These are phyloP conservation scores for Promerops cafer DNA, from an alignment of 2,113 vertebrate genomes.

Conservation along the genomic window DNA sequence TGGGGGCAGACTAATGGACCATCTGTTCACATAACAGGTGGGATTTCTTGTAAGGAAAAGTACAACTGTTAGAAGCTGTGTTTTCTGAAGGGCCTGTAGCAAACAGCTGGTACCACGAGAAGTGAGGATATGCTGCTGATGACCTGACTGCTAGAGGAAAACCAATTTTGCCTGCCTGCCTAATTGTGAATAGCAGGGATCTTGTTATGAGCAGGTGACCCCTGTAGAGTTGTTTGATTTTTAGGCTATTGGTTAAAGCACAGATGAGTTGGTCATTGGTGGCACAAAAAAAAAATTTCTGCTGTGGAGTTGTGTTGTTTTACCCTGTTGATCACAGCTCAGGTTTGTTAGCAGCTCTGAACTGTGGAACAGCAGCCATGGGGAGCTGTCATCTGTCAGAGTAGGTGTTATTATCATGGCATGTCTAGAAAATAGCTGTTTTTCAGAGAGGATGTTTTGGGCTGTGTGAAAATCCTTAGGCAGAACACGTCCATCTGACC, in stretches of 20 bases:
- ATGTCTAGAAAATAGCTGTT: fast-evolving
- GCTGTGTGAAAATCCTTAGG: not conserved
- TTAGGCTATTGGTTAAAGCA: not conserved
- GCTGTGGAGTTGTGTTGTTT: not conserved
- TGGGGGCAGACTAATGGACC: not conserved
- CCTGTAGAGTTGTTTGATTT: not conserved
- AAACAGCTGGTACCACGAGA: not conserved
- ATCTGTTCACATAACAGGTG: not conserved
- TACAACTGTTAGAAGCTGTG: not conserved
- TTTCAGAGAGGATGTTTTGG: not conserved
- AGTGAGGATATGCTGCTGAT: not conserved
- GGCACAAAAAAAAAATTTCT: not conserved
- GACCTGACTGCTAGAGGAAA: not conserved
- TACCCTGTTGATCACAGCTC: not conserved
- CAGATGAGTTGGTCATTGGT: not conserved
- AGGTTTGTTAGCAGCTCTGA: not conserved
- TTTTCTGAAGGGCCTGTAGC: not conserved
- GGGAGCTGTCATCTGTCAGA: not conserved
- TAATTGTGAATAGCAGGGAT: not conserved
- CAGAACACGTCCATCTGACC: not conserved
- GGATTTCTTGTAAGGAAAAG: not conserved
- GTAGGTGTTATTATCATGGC: fast-evolving
- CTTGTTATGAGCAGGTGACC: fast-evolving
- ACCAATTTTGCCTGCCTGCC: not conserved
- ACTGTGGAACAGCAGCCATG: not conserved